Evolutionary conservation across 2,888 invertebrate species (phyloP).

Genomic region (Chirona hameri): DNA sequence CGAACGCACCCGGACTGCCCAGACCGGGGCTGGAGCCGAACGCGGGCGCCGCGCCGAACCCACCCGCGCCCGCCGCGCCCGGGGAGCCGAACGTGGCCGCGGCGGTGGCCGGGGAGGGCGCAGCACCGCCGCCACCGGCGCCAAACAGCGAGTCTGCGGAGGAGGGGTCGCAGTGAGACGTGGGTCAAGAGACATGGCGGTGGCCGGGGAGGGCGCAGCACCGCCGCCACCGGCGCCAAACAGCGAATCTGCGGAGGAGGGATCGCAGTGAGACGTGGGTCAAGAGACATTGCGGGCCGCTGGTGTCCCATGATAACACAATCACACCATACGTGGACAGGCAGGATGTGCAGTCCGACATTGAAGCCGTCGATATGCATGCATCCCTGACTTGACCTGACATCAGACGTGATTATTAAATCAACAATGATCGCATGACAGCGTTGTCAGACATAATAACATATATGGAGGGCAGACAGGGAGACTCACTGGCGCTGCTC

Average conservation of each 20-base stretch:
- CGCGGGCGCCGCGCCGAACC: constrained; percentile 25
- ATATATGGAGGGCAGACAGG: neutral
- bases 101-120: neutral
- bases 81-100: neutral
- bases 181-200: too few species aligned
- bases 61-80: neutral
- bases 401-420: too few species aligned
- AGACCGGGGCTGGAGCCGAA: constrained; percentile 54
- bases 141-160: constrained; percentile 8
- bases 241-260: neutral
- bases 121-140: constrained; percentile 22
- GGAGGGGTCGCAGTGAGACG: too few species aligned
- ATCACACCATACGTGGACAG: too few species aligned
- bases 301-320: too few species aligned
- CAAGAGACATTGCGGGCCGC: too few species aligned
- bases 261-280: too few species aligned
- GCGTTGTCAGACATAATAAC: neutral
- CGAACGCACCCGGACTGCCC: constrained; percentile 55
- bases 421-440: too few species aligned
- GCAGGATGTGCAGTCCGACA: too few species aligned
- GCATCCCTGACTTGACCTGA: too few species aligned
- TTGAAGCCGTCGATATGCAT: too few species aligned
- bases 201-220: neutral
- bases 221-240: constrained; percentile 24
- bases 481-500: neutral